Conservation (phyloP, 2,113 vertebrate species). For the Etia nguti region DNA sequence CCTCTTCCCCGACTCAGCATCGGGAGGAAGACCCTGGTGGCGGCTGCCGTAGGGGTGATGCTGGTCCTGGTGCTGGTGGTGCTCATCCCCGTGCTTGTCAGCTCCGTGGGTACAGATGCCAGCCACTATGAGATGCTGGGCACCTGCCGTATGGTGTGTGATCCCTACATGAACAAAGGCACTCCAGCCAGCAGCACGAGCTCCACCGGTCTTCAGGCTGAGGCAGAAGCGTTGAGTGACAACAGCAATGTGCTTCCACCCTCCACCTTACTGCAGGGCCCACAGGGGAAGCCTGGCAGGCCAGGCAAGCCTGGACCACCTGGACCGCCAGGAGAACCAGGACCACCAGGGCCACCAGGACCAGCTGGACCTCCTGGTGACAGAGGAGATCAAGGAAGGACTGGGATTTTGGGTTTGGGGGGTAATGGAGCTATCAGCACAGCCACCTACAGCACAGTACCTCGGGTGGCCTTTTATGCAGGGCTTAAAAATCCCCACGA, state of each 20-base stretch:
- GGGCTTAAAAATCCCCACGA: conserved; percentile 98
- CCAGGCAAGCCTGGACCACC: conserved; percentile 88
- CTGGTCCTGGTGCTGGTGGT: conserved; percentile 94
- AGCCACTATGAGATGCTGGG: conserved; percentile 95
- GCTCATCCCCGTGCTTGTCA: conserved; percentile 96
- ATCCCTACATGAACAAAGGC: conserved; percentile 87
- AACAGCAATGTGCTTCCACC: conserved; percentile 83
- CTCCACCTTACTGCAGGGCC: conserved; percentile 90
- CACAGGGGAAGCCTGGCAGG: conserved; percentile 89
- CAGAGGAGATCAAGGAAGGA: conserved; percentile 80
- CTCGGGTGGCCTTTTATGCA: conserved; percentile 93
- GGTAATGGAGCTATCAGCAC: conserved; percentile 91
- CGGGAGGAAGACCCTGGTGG: conserved; percentile 92
- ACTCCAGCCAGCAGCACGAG: conserved; percentile 72
- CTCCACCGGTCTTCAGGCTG: conserved; percentile 74
- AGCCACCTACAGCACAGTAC: conserved; percentile 90
- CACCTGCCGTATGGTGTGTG: conserved; percentile 96
- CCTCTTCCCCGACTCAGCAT: conserved; percentile 90
- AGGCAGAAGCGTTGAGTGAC: conserved; percentile 79
- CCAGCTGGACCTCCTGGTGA: conserved; percentile 84
- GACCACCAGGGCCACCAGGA: conserved; percentile 88
- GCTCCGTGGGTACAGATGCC: conserved; percentile 85
- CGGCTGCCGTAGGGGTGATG: conserved; percentile 90
- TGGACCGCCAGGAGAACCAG: conserved; percentile 85
- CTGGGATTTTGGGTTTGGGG: conserved; percentile 80